Conservation (phyloP, 2,888 invertebrate species). For the Eulithis testata region DNA sequence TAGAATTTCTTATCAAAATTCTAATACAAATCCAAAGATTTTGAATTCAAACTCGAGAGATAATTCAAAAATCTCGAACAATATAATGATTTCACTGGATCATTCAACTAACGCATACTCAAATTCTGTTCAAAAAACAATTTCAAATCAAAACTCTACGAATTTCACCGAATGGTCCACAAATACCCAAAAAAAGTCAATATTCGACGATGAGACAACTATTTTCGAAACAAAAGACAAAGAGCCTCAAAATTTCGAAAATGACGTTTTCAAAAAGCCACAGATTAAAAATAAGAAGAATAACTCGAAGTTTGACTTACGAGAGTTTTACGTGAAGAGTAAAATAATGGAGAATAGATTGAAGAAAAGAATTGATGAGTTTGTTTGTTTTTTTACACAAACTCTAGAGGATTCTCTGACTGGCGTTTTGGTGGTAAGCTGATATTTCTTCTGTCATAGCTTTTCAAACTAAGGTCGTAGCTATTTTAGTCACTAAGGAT, state of each 20-base stretch:
- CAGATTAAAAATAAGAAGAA: neutral
- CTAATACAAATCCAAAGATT: neutral
- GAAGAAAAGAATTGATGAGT: constrained; percentile 55
- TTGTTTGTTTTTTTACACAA: constrained; percentile 58
- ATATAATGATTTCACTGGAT: neutral
- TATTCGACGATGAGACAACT: constrained; percentile 11
- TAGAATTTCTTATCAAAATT: neutral
- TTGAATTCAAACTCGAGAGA: neutral
- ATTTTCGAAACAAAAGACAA: constrained; percentile 16
- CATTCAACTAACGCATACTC: neutral
- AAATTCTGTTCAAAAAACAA: neutral
- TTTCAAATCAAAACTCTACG: constrained; percentile 4
- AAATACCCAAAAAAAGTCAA: constrained; percentile 1
- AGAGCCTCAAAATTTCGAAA: constrained; percentile 27
- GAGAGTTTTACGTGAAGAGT: constrained; percentile 47
- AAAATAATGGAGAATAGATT: constrained; percentile 46
- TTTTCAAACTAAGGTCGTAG: too few relatives aligned
- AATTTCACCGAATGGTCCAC: constrained; percentile 3
- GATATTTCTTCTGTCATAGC: neutral
- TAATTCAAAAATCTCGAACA: neutral
- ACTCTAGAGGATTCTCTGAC: constrained; percentile 60
- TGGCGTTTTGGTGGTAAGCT: constrained; percentile 55
- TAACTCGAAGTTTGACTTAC: constrained; percentile 38
- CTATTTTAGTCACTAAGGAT: too few relatives aligned
- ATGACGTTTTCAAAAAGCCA: constrained; percentile 14